Percentiles rank a stretch among this genome's conserved stretches.
phyloP scores from a whole-genome alignment of 1,140 invertebrate genomes.

The Arctopsyche grandis region DNA sequence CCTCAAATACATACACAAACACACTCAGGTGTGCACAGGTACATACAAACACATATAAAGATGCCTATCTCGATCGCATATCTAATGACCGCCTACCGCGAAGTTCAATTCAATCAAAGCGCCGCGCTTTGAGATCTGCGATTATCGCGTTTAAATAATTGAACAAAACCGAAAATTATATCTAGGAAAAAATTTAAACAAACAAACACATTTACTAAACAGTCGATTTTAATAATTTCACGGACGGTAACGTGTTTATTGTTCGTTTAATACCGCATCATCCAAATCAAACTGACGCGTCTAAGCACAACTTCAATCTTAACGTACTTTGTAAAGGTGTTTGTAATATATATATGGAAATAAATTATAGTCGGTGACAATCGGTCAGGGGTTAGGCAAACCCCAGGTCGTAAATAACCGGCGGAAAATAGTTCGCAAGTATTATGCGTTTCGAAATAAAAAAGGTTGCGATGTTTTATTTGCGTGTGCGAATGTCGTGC shows the following conservation, averaged over 20 bases:
- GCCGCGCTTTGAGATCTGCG: background rate
- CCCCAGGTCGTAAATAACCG: slow-evolving; percentile 48
- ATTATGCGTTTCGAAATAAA: slow-evolving; percentile 17
- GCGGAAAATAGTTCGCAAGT: slow-evolving; percentile 47
- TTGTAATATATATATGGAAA: background rate
- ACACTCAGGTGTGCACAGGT: background rate
- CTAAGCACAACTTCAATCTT: too few species aligned
- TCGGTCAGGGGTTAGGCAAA: slow-evolving; percentile 29
- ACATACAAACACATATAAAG: background rate
- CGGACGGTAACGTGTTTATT: slow-evolving; percentile 11
- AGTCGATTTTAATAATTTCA: background rate
- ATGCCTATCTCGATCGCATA: background rate
- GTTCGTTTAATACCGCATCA: background rate
- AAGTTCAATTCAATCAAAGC: background rate
- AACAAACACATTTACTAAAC: background rate
- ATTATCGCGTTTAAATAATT: background rate
- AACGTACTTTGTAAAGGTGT: slow-evolving; percentile 29
- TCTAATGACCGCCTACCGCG: background rate
- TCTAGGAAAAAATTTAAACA: background rate
- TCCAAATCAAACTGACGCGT: slow-evolving; percentile 24
- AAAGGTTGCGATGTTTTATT: background rate
- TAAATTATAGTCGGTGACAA: slow-evolving; percentile 17
- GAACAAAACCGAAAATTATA: background rate
- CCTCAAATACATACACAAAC: background rate
- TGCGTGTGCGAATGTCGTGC: background rate